A percentile compares a stretch with the other conserved stretches of the same genome.
Evolutionary conservation across 2,113 vertebrate species (phyloP).

Genomic region (Alces alces): DNA sequence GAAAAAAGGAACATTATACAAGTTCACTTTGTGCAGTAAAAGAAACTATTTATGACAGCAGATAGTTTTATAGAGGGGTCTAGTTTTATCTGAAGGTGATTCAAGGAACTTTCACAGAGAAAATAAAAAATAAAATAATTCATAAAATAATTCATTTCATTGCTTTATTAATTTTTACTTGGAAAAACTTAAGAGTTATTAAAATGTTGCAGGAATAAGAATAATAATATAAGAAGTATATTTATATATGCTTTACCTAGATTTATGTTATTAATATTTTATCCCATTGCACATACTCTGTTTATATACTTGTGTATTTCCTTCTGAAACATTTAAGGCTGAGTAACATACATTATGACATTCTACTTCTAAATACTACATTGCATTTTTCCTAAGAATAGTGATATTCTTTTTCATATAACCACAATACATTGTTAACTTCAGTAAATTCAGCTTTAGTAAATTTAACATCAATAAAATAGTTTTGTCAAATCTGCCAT

Average conservation of each 20-base stretch:
- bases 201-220: conserved; percentile 9
- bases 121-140: neutral
- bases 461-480: neutral
- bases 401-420: neutral
- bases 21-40: neutral
- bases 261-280: neutral
- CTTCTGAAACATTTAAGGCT: conserved; percentile 15
- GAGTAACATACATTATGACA: neutral
- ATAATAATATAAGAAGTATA: neutral
- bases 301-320: neutral
- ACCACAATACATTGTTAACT: neutral
- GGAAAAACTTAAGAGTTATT: conserved; percentile 39
- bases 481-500: neutral
- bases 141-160: neutral
- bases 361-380: neutral
- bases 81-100: conserved; percentile 24
- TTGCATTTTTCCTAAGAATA: neutral
- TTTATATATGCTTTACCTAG: neutral
- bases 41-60: conserved; percentile 29
- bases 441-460: neutral
- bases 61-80: neutral
- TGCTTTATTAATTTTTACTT: conserved; percentile 11
- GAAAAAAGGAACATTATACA: neutral
- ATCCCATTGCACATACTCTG: neutral
- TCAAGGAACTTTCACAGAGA: neutral